Base-by-base conservation (phyloP, 2,113 vertebrate species). In the Marmota monax region DNA sequence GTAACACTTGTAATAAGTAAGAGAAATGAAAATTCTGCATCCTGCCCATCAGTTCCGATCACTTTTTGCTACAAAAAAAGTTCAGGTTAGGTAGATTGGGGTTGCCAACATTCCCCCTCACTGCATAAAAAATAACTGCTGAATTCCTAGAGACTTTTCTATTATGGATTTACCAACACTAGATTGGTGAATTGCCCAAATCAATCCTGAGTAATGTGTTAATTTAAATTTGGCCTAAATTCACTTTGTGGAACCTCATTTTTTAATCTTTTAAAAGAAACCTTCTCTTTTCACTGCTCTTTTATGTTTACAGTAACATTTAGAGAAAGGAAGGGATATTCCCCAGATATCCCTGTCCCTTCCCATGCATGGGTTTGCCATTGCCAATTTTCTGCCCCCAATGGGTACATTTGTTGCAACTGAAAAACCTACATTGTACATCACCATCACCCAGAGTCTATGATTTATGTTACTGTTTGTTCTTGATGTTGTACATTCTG, bases 331-430 rank as follows among this genome's bases (percentile, higher is more conserved):
- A 45, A 79, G 4, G 74, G 53, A 92, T 0, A 84, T 53, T 61
- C 82, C n/a, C 37, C 42, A 17, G n/a, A 4, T 34, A 25, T 8
- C 1, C 48, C 7, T 25, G 2, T 0, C 2, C 1, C 45, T 22
- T 25, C 73, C 22, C 2, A n/a, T 32, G 5, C 1, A 3, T 34
- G 4, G 17, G 27, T 2, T 86, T 16, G 4, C n/a, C 4, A 65
- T 72, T 13, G 53, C 9, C 48, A 25, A 61, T 29, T 77, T 45
- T 4, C 25, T 9, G 7, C 20, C 12, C 10, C 51, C 5, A 39
- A n/a, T 0, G 22, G 56, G 23, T 2, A 9, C 37, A 37, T 78
- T 51, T 63, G 20, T 76, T 34, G 22, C 0, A 45, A 20, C 1
- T 0, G 2, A 83, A 34, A 29, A 73, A 48, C 25, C 4, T 45